A percentile compares a stretch with the other conserved stretches of the same genome.
Conservation (phyloP, 2,113 vertebrate genomes). For the Monopterus albus region DNA sequence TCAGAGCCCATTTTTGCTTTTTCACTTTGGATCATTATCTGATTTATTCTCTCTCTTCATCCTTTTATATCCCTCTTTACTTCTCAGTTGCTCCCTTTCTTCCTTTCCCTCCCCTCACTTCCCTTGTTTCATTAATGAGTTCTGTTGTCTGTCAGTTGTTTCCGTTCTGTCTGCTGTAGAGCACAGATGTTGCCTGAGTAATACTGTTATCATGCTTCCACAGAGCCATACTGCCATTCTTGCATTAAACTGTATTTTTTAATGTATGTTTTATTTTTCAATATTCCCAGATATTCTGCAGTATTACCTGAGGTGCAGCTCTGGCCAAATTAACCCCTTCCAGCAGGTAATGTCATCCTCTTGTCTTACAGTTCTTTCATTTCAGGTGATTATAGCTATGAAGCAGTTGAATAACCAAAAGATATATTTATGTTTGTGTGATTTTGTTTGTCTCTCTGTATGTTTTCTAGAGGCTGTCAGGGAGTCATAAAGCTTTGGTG, state of each 20-base stretch:
- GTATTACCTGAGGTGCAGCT: slow-evolving; percentile 90
- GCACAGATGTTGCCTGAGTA: slow-evolving; percentile 56
- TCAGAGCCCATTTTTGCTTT: slow-evolving; percentile 14
- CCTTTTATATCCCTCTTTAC: slow-evolving; percentile 36
- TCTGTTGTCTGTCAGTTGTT: slow-evolving; percentile 56
- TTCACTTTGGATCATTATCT: slow-evolving; percentile 35
- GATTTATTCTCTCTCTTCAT: slow-evolving; percentile 46
- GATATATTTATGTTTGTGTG: slow-evolving; percentile 1
- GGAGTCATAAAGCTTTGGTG: slow-evolving; percentile 93
- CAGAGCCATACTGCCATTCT: neutral
- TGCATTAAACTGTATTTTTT: neutral
- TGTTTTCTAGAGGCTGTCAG: slow-evolving; percentile 88
- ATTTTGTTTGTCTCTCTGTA: neutral
- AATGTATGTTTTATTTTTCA: neutral
- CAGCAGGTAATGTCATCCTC: slow-evolving; percentile 86
- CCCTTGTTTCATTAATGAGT: slow-evolving; percentile 56
- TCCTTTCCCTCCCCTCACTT: slow-evolving; percentile 3
- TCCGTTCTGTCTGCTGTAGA: slow-evolving; percentile 50
- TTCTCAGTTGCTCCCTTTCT: slow-evolving; percentile 25
- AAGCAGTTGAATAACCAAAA: neutral
- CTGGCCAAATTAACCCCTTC: slow-evolving; percentile 89
- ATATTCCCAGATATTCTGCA: slow-evolving; percentile 86
- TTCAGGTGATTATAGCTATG: neutral
- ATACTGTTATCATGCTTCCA: neutral
- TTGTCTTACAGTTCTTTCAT: accelerated